Conservation (phyloP, 1,140 invertebrate genomes). For the Leptopilina boulardi region DNA sequence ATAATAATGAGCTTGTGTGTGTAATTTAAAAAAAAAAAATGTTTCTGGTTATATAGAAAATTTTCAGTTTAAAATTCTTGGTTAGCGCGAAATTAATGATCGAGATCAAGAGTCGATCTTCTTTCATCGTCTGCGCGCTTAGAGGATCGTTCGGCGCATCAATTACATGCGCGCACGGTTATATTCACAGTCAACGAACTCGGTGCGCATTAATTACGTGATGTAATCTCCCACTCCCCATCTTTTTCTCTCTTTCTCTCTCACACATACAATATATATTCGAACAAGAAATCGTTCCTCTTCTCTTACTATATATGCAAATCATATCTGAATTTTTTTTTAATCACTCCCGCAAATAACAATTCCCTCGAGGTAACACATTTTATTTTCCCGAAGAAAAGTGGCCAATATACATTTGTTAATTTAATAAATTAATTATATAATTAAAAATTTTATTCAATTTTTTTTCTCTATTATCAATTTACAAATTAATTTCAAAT, state of each 20-base stretch:
- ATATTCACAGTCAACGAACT: constrained; percentile 17
- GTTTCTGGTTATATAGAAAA: neutral
- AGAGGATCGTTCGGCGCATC: constrained; percentile 17
- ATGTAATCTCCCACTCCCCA: constrained; percentile 27
- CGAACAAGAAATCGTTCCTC: constrained; percentile 16
- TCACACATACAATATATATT: neutral
- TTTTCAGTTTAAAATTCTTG: constrained; percentile 4
- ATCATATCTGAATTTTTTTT: constrained; percentile 9
- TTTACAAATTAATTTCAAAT: too few relatives aligned
- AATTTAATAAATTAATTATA: neutral
- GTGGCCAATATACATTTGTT: neutral
- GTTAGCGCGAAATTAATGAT: constrained; percentile 9
- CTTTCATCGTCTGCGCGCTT: constrained; percentile 15
- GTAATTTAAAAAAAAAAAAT: neutral
- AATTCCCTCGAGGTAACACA: neutral
- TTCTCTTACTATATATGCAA: constrained; percentile 10
- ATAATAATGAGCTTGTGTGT: neutral
- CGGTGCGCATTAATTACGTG: constrained; percentile 20
- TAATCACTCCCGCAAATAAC: neutral
- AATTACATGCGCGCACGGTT: constrained; percentile 24
- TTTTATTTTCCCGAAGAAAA: neutral
- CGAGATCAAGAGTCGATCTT: constrained; percentile 20
- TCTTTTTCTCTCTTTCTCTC: neutral
- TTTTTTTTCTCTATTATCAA: too few relatives aligned
- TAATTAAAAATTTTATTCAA: too few relatives aligned